Evolutionary conservation across 2,113 vertebrate species (phyloP).

Genomic region (Odobenus rosmarus): DNA sequence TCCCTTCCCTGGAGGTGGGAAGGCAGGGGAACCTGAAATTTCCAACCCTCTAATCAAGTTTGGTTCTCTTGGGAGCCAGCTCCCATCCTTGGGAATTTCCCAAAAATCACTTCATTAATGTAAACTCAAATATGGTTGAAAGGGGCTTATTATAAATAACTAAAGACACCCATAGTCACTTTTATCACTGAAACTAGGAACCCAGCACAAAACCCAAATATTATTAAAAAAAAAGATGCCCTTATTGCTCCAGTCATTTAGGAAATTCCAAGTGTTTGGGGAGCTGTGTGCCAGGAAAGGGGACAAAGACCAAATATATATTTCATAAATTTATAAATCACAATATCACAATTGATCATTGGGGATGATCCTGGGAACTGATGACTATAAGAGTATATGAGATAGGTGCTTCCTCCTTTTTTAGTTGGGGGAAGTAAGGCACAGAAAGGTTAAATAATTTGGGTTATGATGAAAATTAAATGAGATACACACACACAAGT

Average conservation of each 20-base stretch:
- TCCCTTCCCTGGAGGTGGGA: background rate
- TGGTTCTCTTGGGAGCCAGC: background rate
- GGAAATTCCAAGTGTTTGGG: background rate
- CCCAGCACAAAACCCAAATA: background rate
- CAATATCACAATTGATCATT: background rate
- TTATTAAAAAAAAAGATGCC: background rate
- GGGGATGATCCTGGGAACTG: background rate
- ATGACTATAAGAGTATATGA: background rate
- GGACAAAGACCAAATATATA: background rate
- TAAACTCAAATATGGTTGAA: background rate
- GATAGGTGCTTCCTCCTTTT: background rate
- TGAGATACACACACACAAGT: background rate
- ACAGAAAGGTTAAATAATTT: background rate
- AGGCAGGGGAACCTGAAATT: background rate
- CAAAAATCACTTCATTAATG: background rate
- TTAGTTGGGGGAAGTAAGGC: background rate
- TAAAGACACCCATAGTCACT: background rate
- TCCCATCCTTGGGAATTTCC: background rate
- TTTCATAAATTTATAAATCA: background rate
- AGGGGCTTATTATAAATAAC: background rate
- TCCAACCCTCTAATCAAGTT: background rate
- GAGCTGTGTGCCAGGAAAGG: background rate
- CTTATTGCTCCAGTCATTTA: background rate
- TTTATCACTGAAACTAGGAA: background rate
- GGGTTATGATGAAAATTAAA: background rate